A percentile compares a stretch with the other conserved stretches of the same genome.
phyloP scores from a whole-genome alignment of 2,113 vertebrate genomes.

The Leptobrachium ailaonicum region DNA sequence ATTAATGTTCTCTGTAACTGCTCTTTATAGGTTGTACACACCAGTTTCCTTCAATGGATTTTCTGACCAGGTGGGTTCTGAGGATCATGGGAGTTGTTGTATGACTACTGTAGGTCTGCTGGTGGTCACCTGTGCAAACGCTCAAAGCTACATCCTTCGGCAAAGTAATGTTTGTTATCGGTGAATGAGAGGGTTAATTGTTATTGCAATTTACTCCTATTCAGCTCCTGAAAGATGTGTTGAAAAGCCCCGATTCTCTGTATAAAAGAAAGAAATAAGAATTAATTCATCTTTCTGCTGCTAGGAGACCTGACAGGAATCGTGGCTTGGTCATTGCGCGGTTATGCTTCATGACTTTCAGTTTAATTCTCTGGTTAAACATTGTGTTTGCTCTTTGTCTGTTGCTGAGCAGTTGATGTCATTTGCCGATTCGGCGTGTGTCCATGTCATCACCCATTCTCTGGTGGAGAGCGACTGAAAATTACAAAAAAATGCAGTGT shows the following conservation, averaged over 20 bases:
- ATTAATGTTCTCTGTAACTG: too few relatives aligned
- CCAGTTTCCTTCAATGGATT: too few relatives aligned
- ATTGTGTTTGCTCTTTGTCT: conserved; percentile 26
- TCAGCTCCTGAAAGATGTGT: neutral
- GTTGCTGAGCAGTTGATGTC: conserved; percentile 24
- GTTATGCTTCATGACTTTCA: conserved; percentile 29
- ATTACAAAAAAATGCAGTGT: neutral
- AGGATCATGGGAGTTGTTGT: too few relatives aligned
- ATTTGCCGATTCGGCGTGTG: neutral
- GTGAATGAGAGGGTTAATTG: too few relatives aligned
- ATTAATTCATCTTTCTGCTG: conserved; percentile 15
- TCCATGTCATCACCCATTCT: neutral
- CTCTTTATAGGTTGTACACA: too few relatives aligned
- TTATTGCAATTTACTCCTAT: too few relatives aligned
- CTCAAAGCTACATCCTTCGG: too few relatives aligned
- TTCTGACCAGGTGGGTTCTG: too few relatives aligned
- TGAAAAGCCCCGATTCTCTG: neutral
- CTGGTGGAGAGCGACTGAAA: neutral
- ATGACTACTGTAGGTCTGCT: too few relatives aligned
- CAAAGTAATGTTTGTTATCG: too few relatives aligned
- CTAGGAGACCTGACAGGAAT: conserved; percentile 27
- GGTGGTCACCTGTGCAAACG: too few relatives aligned
- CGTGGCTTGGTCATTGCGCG: neutral
- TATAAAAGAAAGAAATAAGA: neutral
- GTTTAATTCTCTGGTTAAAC: conserved; percentile 31